Percentiles rank a stretch among this genome's conserved stretches.
These are phyloP conservation scores for Carapus acus DNA, from an alignment of 2,797 vertebrate species.

Conservation along the genomic window DNA sequence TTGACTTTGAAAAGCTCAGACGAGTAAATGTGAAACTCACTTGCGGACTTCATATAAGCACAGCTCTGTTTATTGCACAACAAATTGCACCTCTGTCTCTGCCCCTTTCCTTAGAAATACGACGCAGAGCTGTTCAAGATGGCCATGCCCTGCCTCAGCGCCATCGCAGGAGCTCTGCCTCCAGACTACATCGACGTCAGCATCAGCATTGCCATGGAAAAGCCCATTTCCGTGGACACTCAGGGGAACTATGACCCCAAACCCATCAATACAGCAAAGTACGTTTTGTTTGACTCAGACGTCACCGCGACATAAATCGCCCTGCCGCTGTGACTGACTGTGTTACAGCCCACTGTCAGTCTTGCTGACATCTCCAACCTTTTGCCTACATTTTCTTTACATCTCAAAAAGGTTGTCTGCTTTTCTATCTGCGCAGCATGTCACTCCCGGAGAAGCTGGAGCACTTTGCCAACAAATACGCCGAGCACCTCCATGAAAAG, in stretches of 20 bases:
- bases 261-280: constrained; percentile 91
- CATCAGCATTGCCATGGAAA: constrained; percentile 82
- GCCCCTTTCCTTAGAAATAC: constrained; percentile 77
- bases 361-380: neutral
- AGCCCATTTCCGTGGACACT: constrained; percentile 84
- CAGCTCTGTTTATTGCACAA: no score
- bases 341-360: neutral
- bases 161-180: constrained; percentile 91
- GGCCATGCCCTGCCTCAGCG: constrained; percentile 97
- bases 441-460: constrained; percentile 94
- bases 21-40: constrained; percentile 29
- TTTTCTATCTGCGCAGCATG: constrained; percentile 69
- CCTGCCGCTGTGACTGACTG: neutral
- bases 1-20: constrained; percentile 2
- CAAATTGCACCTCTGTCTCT: no score
- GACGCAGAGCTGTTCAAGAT: constrained; percentile 95
- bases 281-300: constrained; percentile 49
- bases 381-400: constrained; percentile 6
- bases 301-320: constrained; percentile 9
- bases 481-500: constrained; percentile 92
- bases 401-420: constrained; percentile 2
- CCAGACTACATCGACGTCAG: constrained; percentile 93
- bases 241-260: constrained; percentile 98
- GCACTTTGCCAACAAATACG: constrained; percentile 90
- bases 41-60: no score